phyloP scores from a whole-genome alignment of 2,888 invertebrate genomes.

The Rhynchonema sp. region DNA sequence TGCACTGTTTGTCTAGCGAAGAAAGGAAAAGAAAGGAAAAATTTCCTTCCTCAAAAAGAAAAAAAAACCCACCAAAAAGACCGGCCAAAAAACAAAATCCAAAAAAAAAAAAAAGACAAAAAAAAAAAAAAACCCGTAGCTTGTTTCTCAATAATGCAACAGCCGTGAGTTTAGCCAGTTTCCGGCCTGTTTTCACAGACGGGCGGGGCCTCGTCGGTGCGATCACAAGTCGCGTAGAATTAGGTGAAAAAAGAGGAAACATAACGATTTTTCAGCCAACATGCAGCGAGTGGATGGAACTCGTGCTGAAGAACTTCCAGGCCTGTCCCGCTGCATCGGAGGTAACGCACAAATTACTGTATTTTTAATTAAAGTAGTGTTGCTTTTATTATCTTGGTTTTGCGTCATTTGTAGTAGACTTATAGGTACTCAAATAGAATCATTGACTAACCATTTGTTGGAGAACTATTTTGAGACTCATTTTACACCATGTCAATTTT shows the following conservation, averaged over 20 bases:
- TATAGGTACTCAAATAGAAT: neutral
- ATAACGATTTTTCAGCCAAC: slow-evolving; percentile 60
- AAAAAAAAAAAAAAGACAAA: too few species aligned
- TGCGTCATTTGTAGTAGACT: neutral
- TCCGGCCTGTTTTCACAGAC: too few species aligned
- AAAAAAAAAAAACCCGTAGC: too few species aligned
- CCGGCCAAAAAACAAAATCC: too few species aligned
- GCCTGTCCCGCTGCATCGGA: slow-evolving; percentile 46
- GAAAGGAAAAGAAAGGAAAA: too few species aligned
- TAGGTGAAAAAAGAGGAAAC: neutral
- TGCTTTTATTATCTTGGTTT: too few species aligned
- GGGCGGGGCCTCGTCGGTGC: too few species aligned
- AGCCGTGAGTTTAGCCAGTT: too few species aligned
- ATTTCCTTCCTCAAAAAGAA: too few species aligned
- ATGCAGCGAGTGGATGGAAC: slow-evolving; percentile 87
- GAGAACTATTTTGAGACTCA: neutral
- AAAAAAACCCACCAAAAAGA: too few species aligned
- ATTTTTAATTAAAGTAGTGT: neutral
- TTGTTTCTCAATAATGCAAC: neutral
- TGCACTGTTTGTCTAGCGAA: too few species aligned
- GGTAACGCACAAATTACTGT: slow-evolving; percentile 4
- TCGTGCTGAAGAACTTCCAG: slow-evolving; percentile 81
- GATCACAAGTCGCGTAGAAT: neutral
- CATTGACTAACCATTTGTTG: too few species aligned
- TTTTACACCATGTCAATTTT: slow-evolving; percentile 3